Evolutionary conservation across 1,140 invertebrate genomes (phyloP), one percentile per base, ranked within the genome.

Genomic region (Hylyphantes graminicola): DNA sequence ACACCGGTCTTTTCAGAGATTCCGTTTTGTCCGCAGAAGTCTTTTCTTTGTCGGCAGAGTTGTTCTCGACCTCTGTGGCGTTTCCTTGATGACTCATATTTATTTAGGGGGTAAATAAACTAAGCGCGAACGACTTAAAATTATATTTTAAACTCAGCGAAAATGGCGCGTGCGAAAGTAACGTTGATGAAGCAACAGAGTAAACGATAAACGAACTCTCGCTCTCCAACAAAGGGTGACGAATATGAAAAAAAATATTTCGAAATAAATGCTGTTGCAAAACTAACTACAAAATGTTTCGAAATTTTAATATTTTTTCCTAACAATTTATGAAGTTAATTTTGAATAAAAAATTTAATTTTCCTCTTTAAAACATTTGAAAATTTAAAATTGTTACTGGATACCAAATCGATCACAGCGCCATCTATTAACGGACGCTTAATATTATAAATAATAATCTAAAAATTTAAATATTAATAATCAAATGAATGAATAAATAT

Each of bases 151-250:
- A 83, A 72, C 35, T 72, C 63, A 75, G 57, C 55, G 80, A 83
- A 83, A 83, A 83, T 83, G 80, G 80, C 80, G 80, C 80, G 80
- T 83, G 80, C 70, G 35, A 73, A 74, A 74, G 55, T 59, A 74
- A 74, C 80, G 80, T 83, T 75, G 70, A 53, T 64, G 70, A 83
- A 83, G 80, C 80, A 74, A 64, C 65, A 83, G 35, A 35, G 35
- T 35, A 35, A 35, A 35, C 35, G 35, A 35, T 35, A 35, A 35
- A 35, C 35, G 35, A 35, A 35, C 35, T 35, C 35, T 35, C 35
- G 35, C 80, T 83, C 70, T 83, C 80, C 64, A 63, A 83, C 80
- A 83, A 83, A 83, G 70, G 80, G 70, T 75, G 59, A 65, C 13
- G 48, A 59, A 51, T 15, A n/a, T 17, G 50, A 53, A n/a, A 48